Base-by-base conservation (phyloP, 2,797 vertebrate species). In the Phataginus tetradactyla region DNA sequence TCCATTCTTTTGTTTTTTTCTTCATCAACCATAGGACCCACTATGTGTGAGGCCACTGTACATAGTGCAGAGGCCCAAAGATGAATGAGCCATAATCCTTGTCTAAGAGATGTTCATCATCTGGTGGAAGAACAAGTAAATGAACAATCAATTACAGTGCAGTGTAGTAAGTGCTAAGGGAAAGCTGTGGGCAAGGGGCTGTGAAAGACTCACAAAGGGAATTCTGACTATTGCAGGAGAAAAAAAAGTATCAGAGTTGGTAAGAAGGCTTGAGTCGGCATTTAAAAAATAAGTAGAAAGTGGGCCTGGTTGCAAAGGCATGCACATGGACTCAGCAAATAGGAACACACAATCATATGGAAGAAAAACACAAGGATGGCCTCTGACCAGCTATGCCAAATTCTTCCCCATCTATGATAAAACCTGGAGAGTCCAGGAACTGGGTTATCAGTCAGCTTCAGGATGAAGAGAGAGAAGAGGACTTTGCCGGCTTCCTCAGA, bases 221-320 rank as follows among this genome's bases (percentile, higher is more conserved):
- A 88, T 63, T 86, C 39, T 95, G 8, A 27, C 69, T 78, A 5
- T 18, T 51, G 34, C 42, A 75, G 39, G 29, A 85, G 21, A 53
- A 87, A 95, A 45, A 45, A 84, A 39, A 39, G 0, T 42, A 1
- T 86, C 13, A n/a, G 45, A 55, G 4, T 72, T 77, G 14, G 15
- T 92, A 59, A 45, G 37, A 59, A 45, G 37, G 3, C 57, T 39
- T 81, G 61, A 69, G n/a, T 51, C 57, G 53, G 2, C 69, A 49
- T 77, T 92, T 83, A 85, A 59, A n/a, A 59, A 92, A 86, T 79
- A 74, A 57, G 1, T 85, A 90, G 23, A 85, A 91, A 91, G 78
- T 51, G 72, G 7, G 2, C 12, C 32, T 63, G 12, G 18, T 77
- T 49, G 27, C 57, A 63, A 92, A 5, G 29, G 1, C 12, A 15